Conservation (phyloP, 2,113 vertebrate species). For the Malurus elegans region DNA sequence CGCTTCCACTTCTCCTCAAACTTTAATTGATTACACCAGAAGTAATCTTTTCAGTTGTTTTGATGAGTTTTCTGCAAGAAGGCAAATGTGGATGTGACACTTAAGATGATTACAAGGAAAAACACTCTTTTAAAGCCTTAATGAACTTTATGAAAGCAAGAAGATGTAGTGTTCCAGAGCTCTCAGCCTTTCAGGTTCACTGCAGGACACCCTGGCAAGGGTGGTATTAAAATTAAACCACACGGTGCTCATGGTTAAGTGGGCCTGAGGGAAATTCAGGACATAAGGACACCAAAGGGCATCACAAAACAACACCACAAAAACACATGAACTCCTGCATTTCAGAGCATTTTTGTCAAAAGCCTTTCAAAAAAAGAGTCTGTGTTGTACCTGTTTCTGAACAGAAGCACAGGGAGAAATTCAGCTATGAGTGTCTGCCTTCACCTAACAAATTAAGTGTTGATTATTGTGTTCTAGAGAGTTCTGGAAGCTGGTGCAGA, state of each 20-base stretch:
- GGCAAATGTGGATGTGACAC: not conserved
- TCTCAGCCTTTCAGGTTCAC: not conserved
- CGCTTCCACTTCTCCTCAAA: conserved; percentile 2
- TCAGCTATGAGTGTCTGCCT: not conserved
- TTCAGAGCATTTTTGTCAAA: not conserved
- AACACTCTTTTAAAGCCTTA: conserved; percentile 22
- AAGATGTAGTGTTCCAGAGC: not conserved
- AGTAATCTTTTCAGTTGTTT: conserved; percentile 32
- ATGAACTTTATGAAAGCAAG: conserved; percentile 4
- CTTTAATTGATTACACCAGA: conserved; percentile 5
- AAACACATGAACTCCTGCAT: not conserved
- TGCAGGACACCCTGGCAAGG: not conserved
- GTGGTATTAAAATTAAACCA: not conserved
- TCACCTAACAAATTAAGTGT: not conserved
- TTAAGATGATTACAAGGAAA: conserved; percentile 19
- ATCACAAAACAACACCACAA: not conserved
- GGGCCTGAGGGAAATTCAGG: not conserved
- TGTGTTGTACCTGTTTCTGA: not conserved
- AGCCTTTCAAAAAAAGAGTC: not conserved
- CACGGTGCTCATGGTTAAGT: not conserved
- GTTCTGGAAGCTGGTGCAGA: not conserved
- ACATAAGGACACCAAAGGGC: not conserved
- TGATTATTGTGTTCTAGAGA: not conserved
- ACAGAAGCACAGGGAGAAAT: not conserved
- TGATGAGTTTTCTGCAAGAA: conserved; percentile 6